Evolutionary conservation across 2,888 invertebrate genomes (phyloP).

Genomic region (Ephialtes manifestator): DNA sequence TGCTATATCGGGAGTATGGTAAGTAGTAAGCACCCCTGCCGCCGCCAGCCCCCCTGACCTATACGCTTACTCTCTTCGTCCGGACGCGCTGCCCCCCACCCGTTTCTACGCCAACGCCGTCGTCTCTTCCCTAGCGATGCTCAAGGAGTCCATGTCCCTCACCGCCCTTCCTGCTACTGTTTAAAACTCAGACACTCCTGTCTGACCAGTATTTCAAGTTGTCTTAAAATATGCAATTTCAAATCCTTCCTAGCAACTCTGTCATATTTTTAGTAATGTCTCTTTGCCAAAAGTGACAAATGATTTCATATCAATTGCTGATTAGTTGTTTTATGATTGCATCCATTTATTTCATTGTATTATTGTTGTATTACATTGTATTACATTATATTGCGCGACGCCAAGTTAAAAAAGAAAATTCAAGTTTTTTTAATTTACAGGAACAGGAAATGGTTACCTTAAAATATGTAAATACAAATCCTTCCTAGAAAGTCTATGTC

Average conservation of each 20-base stretch:
- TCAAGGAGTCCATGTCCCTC: constrained; percentile 69
- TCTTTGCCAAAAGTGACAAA: too few species aligned
- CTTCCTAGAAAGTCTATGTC: not conserved
- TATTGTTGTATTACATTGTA: too few species aligned
- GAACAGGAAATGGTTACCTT: too few species aligned
- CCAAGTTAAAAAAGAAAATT: too few species aligned
- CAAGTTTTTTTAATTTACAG: too few species aligned
- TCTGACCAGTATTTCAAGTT: constrained; percentile 15
- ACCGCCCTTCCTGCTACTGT: constrained; percentile 53
- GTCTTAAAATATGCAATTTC: not conserved
- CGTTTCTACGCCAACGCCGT: constrained; percentile 57
- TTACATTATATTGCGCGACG: too few species aligned
- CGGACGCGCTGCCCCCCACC: constrained; percentile 66
- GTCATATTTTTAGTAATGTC: too few species aligned
- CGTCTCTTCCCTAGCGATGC: constrained; percentile 63
- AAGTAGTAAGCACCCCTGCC: constrained; percentile 85
- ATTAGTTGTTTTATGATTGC: too few species aligned
- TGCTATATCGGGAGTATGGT: constrained; percentile 85
- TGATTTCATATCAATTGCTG: too few species aligned
- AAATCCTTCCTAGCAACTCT: not conserved
- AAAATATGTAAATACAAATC: not conserved
- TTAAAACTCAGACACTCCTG: constrained; percentile 44
- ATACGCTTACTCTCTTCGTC: constrained; percentile 72
- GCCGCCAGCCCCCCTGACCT: constrained; percentile 73
- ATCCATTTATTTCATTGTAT: too few species aligned